Conservation (phyloP, 2,113 vertebrate genomes). For the Neolamprologus devosi region DNA sequence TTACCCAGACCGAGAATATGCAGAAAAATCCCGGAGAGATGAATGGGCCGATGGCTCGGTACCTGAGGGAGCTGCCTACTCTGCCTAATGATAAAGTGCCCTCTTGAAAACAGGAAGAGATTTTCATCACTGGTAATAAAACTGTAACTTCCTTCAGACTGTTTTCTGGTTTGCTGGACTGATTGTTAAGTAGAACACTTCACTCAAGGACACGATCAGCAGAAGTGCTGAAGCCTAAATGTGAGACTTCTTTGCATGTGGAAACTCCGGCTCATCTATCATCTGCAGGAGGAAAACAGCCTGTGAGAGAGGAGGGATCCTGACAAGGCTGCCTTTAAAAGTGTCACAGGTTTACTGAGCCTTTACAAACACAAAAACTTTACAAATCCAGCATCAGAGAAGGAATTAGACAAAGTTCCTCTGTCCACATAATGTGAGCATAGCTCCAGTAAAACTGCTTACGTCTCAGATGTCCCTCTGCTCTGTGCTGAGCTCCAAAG, state of each 20-base stretch:
- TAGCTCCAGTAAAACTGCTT: not conserved
- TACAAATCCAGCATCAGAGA: not conserved
- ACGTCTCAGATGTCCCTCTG: not conserved
- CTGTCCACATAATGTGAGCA: not conserved
- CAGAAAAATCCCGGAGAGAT: not conserved
- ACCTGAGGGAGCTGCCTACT: not conserved
- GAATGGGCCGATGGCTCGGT: not conserved
- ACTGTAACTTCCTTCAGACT: conserved; percentile 1
- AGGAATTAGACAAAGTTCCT: not conserved
- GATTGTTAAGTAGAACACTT: conserved; percentile 25
- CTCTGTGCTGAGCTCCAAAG: not conserved
- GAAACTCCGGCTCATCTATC: conserved; percentile 48
- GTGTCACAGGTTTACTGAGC: conserved; percentile 1
- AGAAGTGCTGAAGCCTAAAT: conserved; percentile 16
- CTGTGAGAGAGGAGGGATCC: conserved; percentile 20
- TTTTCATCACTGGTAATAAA: not conserved
- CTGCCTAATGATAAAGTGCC: not conserved
- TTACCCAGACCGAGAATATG: not conserved
- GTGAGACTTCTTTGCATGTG: conserved; percentile 44
- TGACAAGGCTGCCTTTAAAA: conserved; percentile 37
- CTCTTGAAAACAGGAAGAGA: not conserved
- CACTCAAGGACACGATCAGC: conserved; percentile 32
- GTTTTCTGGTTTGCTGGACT: conserved; percentile 35
- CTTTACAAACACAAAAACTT: not conserved
- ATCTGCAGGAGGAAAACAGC: conserved; percentile 35